These are phyloP conservation scores for Eulemur rufifrons DNA, from an alignment of 2,113 vertebrate genomes.

Conservation along the genomic window DNA sequence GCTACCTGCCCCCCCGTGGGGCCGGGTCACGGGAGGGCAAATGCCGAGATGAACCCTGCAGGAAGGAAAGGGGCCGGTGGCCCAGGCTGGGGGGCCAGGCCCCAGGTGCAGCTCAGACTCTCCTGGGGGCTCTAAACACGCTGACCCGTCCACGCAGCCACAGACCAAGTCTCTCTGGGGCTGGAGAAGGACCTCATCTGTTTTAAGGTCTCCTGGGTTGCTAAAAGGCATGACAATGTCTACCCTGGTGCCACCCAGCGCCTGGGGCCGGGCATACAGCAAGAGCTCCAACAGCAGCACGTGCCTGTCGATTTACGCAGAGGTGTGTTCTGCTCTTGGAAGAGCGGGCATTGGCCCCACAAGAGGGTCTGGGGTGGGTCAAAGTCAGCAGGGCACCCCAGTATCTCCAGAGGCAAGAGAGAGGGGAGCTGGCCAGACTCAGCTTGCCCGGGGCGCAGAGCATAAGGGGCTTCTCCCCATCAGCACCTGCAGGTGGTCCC, in stretches of 20 bases:
- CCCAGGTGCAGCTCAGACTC: neutral
- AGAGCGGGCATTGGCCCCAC: fast-evolving
- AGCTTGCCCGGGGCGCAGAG: neutral
- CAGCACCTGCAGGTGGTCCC: neutral
- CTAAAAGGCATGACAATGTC: neutral
- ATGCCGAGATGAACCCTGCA: neutral
- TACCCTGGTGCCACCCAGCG: neutral
- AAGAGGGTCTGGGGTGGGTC: neutral
- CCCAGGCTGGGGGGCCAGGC: neutral
- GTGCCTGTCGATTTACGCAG: neutral
- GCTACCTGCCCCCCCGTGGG: neutral
- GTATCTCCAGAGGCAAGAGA: neutral
- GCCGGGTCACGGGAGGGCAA: fast-evolving
- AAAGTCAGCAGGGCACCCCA: no score
- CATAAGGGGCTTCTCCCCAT: neutral
- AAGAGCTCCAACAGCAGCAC: neutral
- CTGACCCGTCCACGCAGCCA: fast-evolving
- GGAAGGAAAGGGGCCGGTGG: neutral
- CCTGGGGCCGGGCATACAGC: neutral
- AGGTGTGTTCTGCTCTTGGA: neutral
- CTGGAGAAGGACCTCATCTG: neutral
- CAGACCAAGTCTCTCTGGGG: neutral
- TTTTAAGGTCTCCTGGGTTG: neutral
- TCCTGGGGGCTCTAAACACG: neutral
- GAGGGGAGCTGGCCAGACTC: neutral